These are phyloP conservation scores for Tragulus kanchil DNA, from an alignment of 2,113 vertebrate genomes.

Conservation along the genomic window DNA sequence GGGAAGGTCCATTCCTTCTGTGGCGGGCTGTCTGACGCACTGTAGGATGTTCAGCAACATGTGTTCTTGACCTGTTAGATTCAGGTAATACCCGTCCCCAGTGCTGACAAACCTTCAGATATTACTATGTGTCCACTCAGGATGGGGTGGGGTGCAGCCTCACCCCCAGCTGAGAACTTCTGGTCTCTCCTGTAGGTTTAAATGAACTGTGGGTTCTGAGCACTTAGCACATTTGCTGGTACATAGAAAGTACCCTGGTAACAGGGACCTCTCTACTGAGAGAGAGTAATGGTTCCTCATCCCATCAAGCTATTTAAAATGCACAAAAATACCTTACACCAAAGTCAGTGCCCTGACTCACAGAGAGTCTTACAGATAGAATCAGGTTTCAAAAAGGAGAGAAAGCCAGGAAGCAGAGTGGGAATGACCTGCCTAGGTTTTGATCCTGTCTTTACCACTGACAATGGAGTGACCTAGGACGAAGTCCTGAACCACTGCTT, in stretches of 20 bases:
- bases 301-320: not conserved
- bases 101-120: not conserved
- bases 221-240: not conserved
- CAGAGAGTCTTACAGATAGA: not conserved
- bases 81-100: not conserved
- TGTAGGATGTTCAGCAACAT: not conserved
- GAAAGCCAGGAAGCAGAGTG: not conserved
- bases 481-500: not conserved
- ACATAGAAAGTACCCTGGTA: not conserved
- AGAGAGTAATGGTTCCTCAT: not conserved
- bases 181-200: not conserved
- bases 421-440: not conserved
- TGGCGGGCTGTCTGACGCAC: not conserved
- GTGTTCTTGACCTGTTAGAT: not conserved
- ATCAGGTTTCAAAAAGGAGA: not conserved
- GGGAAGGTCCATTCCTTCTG: not conserved
- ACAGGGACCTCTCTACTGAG: no score
- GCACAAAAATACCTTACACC: not conserved
- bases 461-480: no score
- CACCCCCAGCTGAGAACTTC: not conserved
- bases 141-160: not conserved
- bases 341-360: not conserved
- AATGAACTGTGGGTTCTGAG: not conserved
- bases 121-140: not conserved
- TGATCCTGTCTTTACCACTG: not conserved